phyloP scores from a whole-genome alignment of 2,888 invertebrate genomes.

The Mesorhabditis spiculigera region DNA sequence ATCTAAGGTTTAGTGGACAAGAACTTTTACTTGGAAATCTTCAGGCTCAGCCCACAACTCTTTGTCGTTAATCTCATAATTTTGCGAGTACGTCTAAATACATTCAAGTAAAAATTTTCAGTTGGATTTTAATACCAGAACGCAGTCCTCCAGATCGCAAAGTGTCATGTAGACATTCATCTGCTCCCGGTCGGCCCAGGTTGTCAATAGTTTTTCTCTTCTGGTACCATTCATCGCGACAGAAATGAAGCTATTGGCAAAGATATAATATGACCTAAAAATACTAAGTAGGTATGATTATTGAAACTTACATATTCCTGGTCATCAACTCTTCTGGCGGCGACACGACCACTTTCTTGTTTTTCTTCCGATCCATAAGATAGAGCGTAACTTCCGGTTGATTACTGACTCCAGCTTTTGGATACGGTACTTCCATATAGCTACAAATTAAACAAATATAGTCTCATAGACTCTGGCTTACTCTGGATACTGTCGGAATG shows the following conservation, averaged over 20 bases:
- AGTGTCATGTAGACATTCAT: slow-evolving; percentile 36
- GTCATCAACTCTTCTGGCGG: slow-evolving; percentile 38
- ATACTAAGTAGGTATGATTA: background rate
- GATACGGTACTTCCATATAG: slow-evolving; percentile 42
- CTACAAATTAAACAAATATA: slow-evolving; percentile 15
- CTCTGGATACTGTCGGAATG: slow-evolving; percentile 29
- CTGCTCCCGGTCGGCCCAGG: slow-evolving; percentile 47
- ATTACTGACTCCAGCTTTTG: slow-evolving; percentile 41
- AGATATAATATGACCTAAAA: slow-evolving; percentile 36
- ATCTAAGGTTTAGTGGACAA: background rate
- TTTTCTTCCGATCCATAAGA: slow-evolving; percentile 43
- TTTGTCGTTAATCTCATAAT: slow-evolving; percentile 27
- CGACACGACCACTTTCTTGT: slow-evolving; percentile 38
- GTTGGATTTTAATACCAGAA: slow-evolving; percentile 19
- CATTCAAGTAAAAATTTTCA: slow-evolving; percentile 13
- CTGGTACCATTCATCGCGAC: background rate
- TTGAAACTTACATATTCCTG: slow-evolving; percentile 21
- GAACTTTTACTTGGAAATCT: slow-evolving; percentile 21
- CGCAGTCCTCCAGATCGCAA: slow-evolving; percentile 35
- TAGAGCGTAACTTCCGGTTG: slow-evolving; percentile 38
- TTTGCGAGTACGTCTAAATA: slow-evolving; percentile 26
- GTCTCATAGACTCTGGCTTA: slow-evolving; percentile 10
- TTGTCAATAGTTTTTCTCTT: slow-evolving; percentile 34
- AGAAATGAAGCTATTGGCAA: slow-evolving; percentile 24
- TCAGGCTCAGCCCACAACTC: slow-evolving; percentile 43